phyloP scores from a whole-genome alignment of 2,888 invertebrate species.

The Andricus curvator region DNA sequence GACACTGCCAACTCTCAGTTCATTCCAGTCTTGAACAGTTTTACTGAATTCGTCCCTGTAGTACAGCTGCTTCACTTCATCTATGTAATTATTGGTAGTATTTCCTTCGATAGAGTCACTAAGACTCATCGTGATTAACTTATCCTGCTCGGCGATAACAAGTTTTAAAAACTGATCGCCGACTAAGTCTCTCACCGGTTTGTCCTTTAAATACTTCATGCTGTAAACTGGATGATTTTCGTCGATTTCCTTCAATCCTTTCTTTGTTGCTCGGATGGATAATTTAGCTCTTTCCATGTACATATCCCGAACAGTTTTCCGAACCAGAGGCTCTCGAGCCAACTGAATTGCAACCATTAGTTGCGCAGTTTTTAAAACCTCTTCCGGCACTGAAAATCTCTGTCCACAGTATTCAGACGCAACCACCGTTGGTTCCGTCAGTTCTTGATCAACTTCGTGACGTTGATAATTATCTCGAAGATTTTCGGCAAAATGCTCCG shows the following conservation, averaged over 20 bases:
- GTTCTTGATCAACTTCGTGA: constrained; percentile 96
- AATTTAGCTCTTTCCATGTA: constrained; percentile 94
- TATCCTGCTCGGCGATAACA: constrained; percentile 89
- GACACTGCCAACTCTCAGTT: constrained; percentile 91
- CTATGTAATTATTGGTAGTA: constrained; percentile 88
- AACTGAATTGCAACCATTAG: constrained; percentile 97
- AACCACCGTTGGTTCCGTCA: constrained; percentile 88
- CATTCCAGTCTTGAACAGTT: constrained; percentile 97
- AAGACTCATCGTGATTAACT: constrained; percentile 86
- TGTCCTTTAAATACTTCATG: constrained; percentile 94
- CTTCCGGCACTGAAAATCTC: constrained; percentile 82
- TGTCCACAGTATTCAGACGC: constrained; percentile 85
- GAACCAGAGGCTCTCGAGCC: constrained; percentile 93
- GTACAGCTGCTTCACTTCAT: constrained; percentile 93
- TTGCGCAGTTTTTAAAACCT: constrained; percentile 93
- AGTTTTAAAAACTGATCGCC: constrained; percentile 95
- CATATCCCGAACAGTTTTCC: constrained; percentile 91
- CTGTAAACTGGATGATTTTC: constrained; percentile 93
- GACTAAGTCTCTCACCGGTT: constrained; percentile 92
- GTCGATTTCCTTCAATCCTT: constrained; percentile 96
- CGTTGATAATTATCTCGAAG: constrained; percentile 96
- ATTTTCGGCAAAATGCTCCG: constrained; percentile 98
- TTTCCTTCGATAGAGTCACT: constrained; percentile 89
- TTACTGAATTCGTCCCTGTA: constrained; percentile 96
- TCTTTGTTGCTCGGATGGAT: constrained; percentile 90